Base-by-base conservation (phyloP, 2,797 vertebrate species). In the Merluccius polli region DNA sequence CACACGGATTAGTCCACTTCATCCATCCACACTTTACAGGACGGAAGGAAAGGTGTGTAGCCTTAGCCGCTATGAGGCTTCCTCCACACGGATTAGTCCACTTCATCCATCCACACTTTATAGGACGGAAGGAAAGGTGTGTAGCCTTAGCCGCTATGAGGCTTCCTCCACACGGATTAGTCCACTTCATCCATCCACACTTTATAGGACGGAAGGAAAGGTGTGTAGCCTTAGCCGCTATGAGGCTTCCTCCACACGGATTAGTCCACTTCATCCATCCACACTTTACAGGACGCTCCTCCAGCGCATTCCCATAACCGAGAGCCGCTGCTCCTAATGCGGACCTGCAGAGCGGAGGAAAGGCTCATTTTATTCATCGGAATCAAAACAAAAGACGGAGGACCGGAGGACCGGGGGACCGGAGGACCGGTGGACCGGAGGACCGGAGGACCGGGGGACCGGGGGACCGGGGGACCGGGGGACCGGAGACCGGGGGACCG, bases 381-480 rank as follows among this genome's bases (percentile, higher is more conserved):
- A 92, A 92, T 89, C 87, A 88, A 75, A 87, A 86, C 91, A 93
- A 93, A 91, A 88, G 92, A 88, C 87, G 88, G 80, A 89, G 88
- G 87, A 91, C 87, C 89, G 59, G n/a, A 65, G 59, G 16, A 59
- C 1, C 21, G 88, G n/a, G n/a, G n/a, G n/a, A n/a, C n/a, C 87
- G 88, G 80, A 89, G 88, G 87, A 91, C 87, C 89, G 59, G n/a
- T 27, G 59, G 16, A 59, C 1, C 87, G 88, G 80, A 89, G 88
- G 87, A 91, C 87, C 89, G 59, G n/a, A 65, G 59, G 16, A 59
- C 1, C 21, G 88, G n/a, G n/a, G n/a, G n/a, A n/a, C n/a, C n/a
- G n/a, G n/a, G n/a, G n/a, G n/a, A n/a, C n/a, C 87, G 88, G 80
- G 88, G 88, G 87, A 91, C 87, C 89, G 59, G n/a, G 27, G 59